Conservation (phyloP, 35 echinoderm and acorn worm species). For the Ophioderma brevispina region DNA sequence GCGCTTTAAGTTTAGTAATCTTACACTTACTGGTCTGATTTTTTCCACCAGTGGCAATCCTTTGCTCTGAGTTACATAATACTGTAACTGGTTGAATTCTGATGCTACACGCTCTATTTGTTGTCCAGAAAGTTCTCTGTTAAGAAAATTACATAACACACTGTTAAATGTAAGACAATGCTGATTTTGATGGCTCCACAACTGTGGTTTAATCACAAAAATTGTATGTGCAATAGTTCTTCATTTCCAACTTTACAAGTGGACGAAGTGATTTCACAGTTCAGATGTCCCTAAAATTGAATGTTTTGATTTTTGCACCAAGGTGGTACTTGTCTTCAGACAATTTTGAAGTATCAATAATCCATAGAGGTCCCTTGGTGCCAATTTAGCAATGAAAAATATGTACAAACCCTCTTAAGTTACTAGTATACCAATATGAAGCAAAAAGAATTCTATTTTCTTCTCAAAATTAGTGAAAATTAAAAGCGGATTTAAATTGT, state of each 20-base stretch:
- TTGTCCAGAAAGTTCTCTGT: constrained; percentile 90
- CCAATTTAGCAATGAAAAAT: too few species aligned
- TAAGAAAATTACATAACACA: background rate
- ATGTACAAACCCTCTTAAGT: too few species aligned
- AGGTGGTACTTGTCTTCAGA: too few species aligned
- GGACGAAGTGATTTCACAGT: background rate
- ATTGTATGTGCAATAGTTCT: background rate
- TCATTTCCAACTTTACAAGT: background rate
- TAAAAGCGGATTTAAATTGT: too few species aligned
- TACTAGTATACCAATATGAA: too few species aligned
- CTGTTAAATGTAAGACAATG: background rate
- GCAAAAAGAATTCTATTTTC: too few species aligned
- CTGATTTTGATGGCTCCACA: background rate
- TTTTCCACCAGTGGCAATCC: constrained; percentile 94
- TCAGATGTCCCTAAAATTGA: background rate
- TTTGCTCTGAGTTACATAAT: constrained; percentile 98
- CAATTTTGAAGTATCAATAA: too few species aligned
- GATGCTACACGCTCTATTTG: constrained; percentile 98
- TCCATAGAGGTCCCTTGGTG: too few species aligned
- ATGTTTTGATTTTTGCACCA: background rate
- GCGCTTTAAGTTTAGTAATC: too few species aligned
- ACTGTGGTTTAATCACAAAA: background rate
- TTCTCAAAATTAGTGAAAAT: too few species aligned
- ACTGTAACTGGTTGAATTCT: constrained; percentile 98
- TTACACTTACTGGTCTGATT: constrained; percentile 89